Conservation (phyloP, 1,140 invertebrate genomes). For the Bombus polaris region DNA sequence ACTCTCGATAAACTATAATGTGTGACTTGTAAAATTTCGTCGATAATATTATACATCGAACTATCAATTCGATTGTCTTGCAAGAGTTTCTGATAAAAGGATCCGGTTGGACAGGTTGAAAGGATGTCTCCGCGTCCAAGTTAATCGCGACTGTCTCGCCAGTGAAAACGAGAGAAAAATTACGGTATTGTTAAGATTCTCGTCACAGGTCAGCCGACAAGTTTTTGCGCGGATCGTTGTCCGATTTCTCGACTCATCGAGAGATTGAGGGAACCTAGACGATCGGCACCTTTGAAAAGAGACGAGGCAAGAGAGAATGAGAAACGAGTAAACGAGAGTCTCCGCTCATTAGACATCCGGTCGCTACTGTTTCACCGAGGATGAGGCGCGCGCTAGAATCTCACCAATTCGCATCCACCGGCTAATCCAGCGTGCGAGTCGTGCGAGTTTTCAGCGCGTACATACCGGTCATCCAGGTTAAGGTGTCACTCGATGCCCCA, state of each 20-base stretch:
- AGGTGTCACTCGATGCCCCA: slow-evolving; percentile 70
- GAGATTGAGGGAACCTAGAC: not conserved
- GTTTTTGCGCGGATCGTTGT: slow-evolving; percentile 9
- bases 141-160: not conserved
- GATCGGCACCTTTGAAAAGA: slow-evolving; percentile 22
- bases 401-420: slow-evolving; percentile 75
- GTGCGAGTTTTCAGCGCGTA: slow-evolving; percentile 54
- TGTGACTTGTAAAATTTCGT: too few relatives aligned
- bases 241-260: slow-evolving; percentile 35
- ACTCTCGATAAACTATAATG: too few relatives aligned
- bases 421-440: slow-evolving; percentile 70
- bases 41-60: too few relatives aligned
- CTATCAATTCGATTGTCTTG: too few relatives aligned
- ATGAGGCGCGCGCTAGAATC: slow-evolving; percentile 78
- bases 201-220: not conserved
- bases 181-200: slow-evolving; percentile 24
- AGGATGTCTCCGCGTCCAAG: not conserved
- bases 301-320: not conserved
- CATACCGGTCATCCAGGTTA: slow-evolving; percentile 73
- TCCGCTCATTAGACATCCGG: slow-evolving; percentile 59
- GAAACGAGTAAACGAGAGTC: not conserved
- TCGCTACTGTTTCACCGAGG: slow-evolving; percentile 60
- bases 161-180: not conserved
- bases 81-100: too few relatives aligned
- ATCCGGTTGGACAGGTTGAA: too few relatives aligned